Evolutionary conservation across 1,140 invertebrate species (phyloP), one percentile per base, ranked within the genome.

Genomic region (Drosophila sp.): DNA sequence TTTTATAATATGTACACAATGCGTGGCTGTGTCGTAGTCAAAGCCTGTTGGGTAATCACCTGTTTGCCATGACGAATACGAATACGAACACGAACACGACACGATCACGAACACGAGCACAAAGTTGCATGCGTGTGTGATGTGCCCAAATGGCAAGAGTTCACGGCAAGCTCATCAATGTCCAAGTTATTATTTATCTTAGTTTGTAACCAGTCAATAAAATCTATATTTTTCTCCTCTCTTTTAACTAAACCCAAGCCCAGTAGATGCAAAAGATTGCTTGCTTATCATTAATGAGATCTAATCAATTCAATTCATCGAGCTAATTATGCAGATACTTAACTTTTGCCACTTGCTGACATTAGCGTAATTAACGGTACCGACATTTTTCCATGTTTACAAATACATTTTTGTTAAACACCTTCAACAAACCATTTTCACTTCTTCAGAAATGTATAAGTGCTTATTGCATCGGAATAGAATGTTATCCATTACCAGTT

Each of bases 111-210:
- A 36, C 16, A 61, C 48, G 38, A 53, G 43, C 25, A 25, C 62
- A 7, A 9, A 18, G 50, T 54, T 43, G n/a, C 43, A 50, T 40
- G 38, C n/a, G n/a, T 54, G 57, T 62, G 61, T 11, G 43, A 57
- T 43, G 45, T 21, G 69, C 70, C 67, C 48, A 82, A 84, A 84
- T 84, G 80, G 74, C 80, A 86, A 80, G 65, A 84, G 80, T 84
- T 84, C 80, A 84, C 74, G 80, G 80, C 83, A 65, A 84, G 79
- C 70, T 79, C 80, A 84, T 86, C 81, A 86, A 84, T 80, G 80
- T 80, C 81, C 77, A 80, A 84, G 63, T 65, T 76, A 76, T 65
- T 72, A 77, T 76, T 67, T 64, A 59, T 78, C 43, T 46, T 54
- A 58, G 70, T 61, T 74, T 73, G 58, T 48, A 67, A 41, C 36